Conservation (phyloP, 2,888 invertebrate species). For the Trichopoda pennipes region DNA sequence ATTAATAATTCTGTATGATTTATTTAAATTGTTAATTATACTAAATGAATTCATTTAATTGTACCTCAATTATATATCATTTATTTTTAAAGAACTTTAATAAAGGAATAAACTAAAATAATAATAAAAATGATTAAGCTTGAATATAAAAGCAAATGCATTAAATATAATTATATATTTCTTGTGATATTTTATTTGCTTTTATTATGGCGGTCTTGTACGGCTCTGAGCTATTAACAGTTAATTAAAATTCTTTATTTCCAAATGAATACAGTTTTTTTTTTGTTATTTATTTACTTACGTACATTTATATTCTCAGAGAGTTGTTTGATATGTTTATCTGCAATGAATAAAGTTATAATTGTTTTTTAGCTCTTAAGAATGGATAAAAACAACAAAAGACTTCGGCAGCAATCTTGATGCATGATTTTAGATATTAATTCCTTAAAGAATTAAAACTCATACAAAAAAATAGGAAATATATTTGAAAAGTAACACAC, state of each 20-base stretch:
- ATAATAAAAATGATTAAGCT: too few relatives aligned
- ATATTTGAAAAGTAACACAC: not conserved
- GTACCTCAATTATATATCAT: conserved; percentile 23
- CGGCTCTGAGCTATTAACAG: conserved; percentile 10
- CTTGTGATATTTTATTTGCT: not conserved
- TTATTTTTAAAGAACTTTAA: not conserved
- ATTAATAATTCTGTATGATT: conserved; percentile 38
- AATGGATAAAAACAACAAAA: conserved; percentile 26
- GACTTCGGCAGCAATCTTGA: conserved; percentile 35
- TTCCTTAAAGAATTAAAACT: not conserved
- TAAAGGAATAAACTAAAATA: too few relatives aligned
- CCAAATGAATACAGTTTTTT: not conserved
- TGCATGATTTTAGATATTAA: conserved; percentile 28
- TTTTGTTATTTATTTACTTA: not conserved
- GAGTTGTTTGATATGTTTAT: too few relatives aligned
- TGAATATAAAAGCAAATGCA: not conserved
- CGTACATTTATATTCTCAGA: too few relatives aligned
- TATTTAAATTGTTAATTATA: conserved; percentile 27
- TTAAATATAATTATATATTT: conserved; percentile 2
- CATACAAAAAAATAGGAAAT: not conserved
- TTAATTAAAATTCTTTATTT: conserved; percentile 39
- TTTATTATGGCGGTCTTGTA: not conserved
- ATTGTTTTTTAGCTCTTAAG: conserved; percentile 3
- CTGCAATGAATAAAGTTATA: not conserved
- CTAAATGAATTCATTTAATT: conserved; percentile 48